Base-by-base conservation (phyloP, 2,113 vertebrate genomes). In the Quiscalus mexicanus region DNA sequence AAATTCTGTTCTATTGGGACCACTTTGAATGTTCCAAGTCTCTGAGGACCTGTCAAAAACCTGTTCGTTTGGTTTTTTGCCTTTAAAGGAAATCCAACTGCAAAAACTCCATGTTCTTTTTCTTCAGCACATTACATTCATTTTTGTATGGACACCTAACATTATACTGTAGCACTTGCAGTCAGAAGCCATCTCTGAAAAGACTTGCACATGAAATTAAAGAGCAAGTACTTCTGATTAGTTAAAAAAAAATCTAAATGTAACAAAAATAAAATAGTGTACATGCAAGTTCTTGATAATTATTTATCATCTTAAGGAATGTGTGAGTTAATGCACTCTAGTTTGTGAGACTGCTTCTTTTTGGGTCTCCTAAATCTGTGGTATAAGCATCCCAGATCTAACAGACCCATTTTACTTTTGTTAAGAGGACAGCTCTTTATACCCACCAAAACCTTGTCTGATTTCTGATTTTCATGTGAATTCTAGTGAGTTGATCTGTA, bases 91-190 rank as follows among this genome's bases (percentile, higher is more conserved):
- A 73, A 69, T 30, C 1, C 31, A 85, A 22, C 14, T 2, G 0
- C 27, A 91, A 80, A 92, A 76, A 37, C 11, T 0, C 1, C 2
- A 20, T 24, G 11, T 44, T 52, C 6, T 49, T 84, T 93, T 69
- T 69, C n/a, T 53, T 68, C 15, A 64, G 3, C 1, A 4, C 0
- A 1, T 60, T 49, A 37, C 0, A 0, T 39, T 86, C 4, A 50
- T 15, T 64, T 27, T 16, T 49, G 5, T 49, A 19, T 22, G 24
- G 45, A 55, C 15, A 49, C 2, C 10, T 2, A 33, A 45, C 6
- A 68, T 52, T 69, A 22, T 12, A 28, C 5, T 28, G 15, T 5
- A 64, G 15, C 17, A 56, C 30, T 41, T 58, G 14, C n/a, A 70
- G 27, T n/a, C 15, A 41, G 39, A 91, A 93, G 14, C 5, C 1